phyloP scores from a whole-genome alignment of 2,797 vertebrate genomes.

The Zenarchopterus dispar region DNA sequence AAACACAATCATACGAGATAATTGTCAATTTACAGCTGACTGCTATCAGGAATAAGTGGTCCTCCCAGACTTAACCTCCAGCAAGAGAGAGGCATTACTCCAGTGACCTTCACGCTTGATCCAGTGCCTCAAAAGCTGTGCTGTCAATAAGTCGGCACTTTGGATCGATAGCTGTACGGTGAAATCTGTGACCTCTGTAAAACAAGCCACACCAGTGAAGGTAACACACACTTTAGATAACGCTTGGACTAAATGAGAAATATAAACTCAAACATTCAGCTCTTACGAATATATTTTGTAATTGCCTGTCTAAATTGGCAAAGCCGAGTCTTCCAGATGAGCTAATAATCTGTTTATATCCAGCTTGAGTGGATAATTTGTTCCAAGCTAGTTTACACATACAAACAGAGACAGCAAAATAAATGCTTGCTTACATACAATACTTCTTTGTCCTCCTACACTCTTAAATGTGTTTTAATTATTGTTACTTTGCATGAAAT shows the following conservation, averaged over 20 bases:
- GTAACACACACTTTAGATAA: constrained; percentile 21
- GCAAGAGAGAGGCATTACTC: constrained; percentile 40
- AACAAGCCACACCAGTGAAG: constrained; percentile 1
- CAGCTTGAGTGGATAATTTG: constrained; percentile 40
- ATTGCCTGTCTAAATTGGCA: constrained; percentile 40
- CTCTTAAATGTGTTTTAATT: constrained; percentile 4
- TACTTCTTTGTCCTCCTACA: not conserved
- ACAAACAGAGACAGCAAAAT: constrained; percentile 23
- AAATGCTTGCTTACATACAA: constrained; percentile 15
- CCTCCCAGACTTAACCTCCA: constrained; percentile 39
- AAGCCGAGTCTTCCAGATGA: constrained; percentile 26
- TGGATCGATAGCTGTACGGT: constrained; percentile 55
- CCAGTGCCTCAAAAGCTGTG: constrained; percentile 36
- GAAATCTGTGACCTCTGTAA: constrained; percentile 37
- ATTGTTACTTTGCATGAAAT: not conserved
- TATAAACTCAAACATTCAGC: not conserved
- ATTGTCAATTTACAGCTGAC: constrained; percentile 55
- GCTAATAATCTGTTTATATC: constrained; percentile 37
- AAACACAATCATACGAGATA: constrained; percentile 55
- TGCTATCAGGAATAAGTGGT: constrained; percentile 30
- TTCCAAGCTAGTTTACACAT: constrained; percentile 32
- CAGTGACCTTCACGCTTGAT: constrained; percentile 66
- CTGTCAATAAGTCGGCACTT: constrained; percentile 49
- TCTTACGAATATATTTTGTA: constrained; percentile 14
- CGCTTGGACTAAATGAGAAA: not conserved